Evolutionary conservation across 2,888 invertebrate species (phyloP).

Genomic region (Cabera pusaria): DNA sequence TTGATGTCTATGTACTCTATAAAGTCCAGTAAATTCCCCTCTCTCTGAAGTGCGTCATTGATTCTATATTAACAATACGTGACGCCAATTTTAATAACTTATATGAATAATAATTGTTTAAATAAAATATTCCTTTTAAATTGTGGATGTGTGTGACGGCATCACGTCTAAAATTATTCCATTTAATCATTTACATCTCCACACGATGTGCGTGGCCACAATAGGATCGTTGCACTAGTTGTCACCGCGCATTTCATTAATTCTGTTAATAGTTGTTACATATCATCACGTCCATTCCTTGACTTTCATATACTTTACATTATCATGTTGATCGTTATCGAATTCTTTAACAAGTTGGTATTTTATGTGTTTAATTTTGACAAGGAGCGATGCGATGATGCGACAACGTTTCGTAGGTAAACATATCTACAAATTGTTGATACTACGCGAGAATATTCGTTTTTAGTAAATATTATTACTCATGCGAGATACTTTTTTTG

Average conservation of each 20-base stretch:
- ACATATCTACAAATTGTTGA: too few relatives aligned
- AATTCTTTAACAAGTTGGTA: too few relatives aligned
- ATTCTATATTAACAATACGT: slow-evolving; percentile 2
- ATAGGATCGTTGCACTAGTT: slow-evolving; percentile 44
- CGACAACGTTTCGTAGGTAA: too few relatives aligned
- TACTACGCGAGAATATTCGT: too few relatives aligned
- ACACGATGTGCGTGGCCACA: slow-evolving; percentile 39
- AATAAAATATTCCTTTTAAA: slow-evolving; percentile 1
- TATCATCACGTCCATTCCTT: slow-evolving; percentile 47
- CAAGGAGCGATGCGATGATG: too few relatives aligned
- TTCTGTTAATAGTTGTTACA: slow-evolving; percentile 45
- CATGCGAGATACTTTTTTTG: too few relatives aligned
- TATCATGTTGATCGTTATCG: slow-evolving; percentile 16
- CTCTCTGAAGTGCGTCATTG: slow-evolving; percentile 5
- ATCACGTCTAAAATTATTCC: slow-evolving; percentile 52
- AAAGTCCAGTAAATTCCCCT: slow-evolving; percentile 2
- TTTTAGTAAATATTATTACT: too few relatives aligned
- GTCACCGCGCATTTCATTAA: slow-evolving; percentile 52
- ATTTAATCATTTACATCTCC: slow-evolving; percentile 45
- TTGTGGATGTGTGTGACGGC: slow-evolving; percentile 33
- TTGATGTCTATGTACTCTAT: too few relatives aligned
- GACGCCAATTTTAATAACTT: slow-evolving; percentile 3
- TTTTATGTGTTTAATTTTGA: too few relatives aligned
- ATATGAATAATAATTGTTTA: slow-evolving; percentile 1
- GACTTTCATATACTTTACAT: slow-evolving; percentile 27